Evolutionary conservation across 2,113 vertebrate genomes (phyloP).

Genomic region (Leptobrachium leishanense): DNA sequence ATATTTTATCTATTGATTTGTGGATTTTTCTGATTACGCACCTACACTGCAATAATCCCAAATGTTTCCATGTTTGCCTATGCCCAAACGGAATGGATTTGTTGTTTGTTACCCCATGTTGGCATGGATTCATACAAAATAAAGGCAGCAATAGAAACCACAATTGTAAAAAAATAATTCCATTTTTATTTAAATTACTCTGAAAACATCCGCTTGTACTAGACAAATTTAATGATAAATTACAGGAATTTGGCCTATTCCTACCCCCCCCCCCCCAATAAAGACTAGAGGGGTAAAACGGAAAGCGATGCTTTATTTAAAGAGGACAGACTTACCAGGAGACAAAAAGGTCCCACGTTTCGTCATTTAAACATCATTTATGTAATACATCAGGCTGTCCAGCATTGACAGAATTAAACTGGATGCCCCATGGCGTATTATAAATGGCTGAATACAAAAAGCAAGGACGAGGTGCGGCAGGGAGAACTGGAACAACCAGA

Average conservation of each 20-base stretch:
- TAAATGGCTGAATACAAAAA: neutral
- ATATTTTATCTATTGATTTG: too few species aligned
- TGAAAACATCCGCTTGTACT: neutral
- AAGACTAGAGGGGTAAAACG: slow-evolving; percentile 22
- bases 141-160: slow-evolving; percentile 20
- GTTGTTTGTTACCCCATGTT: neutral
- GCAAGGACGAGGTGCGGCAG: too few species aligned
- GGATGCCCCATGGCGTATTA: too few species aligned
- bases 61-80: neutral
- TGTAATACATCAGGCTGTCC: neutral
- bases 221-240: neutral
- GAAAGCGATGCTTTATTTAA: slow-evolving; percentile 41
- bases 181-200: slow-evolving; percentile 34
- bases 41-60: too few species aligned
- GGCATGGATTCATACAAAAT: neutral
- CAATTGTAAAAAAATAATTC: slow-evolving; percentile 37
- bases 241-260: slow-evolving; percentile 10
- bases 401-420: neutral
- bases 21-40: too few species aligned
- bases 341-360: neutral
- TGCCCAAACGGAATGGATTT: neutral
- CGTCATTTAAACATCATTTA: slow-evolving; percentile 24
- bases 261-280: slow-evolving; percentile 3
- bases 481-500: too few species aligned
- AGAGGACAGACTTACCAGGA: neutral